phyloP scores from a whole-genome alignment of 2,113 vertebrate genomes.

The Trichomycterus rosablanca region DNA sequence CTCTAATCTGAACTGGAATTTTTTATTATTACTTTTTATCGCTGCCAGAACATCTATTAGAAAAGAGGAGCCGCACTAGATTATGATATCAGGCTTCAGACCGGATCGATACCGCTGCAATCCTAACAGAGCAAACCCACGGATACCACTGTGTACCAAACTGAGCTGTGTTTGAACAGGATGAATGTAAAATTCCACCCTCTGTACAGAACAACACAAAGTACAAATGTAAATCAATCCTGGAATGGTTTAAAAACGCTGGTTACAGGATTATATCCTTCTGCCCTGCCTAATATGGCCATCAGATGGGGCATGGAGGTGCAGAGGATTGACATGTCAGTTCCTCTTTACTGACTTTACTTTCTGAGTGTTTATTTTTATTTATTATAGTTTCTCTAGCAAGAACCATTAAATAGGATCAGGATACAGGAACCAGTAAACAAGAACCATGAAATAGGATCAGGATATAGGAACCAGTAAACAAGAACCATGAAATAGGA shows the following conservation, averaged over 20 bases:
- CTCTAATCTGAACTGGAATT: slow-evolving; percentile 20
- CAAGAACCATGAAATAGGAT: slow-evolving; percentile 19
- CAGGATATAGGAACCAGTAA: not conserved
- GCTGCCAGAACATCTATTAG: slow-evolving; percentile 48
- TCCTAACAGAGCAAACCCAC: slow-evolving; percentile 21
- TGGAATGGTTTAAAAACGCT: no score
- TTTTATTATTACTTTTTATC: slow-evolving; percentile 49
- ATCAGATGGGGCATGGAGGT: no score
- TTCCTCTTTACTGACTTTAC: no score
- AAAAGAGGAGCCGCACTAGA: slow-evolving; percentile 36
- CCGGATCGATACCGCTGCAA: slow-evolving; percentile 49
- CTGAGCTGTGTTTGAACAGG: not conserved
- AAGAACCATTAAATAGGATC: no score
- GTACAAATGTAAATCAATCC: no score
- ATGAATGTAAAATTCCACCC: not conserved
- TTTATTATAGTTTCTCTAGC: no score
- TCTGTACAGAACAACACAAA: no score
- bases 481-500: not conserved
- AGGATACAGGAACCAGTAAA: no score
- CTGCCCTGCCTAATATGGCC: no score
- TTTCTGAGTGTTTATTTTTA: no score
- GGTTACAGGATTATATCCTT: no score
- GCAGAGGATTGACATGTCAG: no score
- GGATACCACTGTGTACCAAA: not conserved
- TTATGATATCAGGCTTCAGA: slow-evolving; percentile 52